Evolutionary conservation across 2,888 invertebrate species (phyloP).

Genomic region (Spialia ferax): DNA sequence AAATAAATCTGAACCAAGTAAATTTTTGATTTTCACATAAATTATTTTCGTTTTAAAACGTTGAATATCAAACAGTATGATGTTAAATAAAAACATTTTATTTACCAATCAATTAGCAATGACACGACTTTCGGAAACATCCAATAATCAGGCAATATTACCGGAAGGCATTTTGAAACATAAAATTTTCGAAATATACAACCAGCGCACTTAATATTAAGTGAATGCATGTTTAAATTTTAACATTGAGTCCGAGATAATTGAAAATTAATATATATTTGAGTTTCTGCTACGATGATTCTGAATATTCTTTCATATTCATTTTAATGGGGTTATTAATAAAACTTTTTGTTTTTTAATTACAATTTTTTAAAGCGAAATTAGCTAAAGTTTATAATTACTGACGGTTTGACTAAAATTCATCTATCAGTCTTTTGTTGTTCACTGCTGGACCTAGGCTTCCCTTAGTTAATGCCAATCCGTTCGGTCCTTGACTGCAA

Average conservation of each 20-base stretch:
- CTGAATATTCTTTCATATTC: no score
- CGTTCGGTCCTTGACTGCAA: no score
- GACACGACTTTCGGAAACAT: neutral
- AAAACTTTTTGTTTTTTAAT: neutral
- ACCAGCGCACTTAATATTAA: neutral
- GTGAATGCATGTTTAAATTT: conserved; percentile 8
- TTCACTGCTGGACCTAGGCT: no score
- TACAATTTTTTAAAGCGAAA: no score
- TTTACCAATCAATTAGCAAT: conserved; percentile 13
- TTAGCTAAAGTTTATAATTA: no score
- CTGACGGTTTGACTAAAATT: no score
- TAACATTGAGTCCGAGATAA: neutral
- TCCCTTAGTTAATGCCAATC: no score
- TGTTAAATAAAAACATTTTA: neutral
- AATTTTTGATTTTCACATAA: neutral
- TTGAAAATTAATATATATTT: conserved; percentile 2
- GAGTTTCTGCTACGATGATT: neutral
- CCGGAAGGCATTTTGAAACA: conserved; percentile 14
- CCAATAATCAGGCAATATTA: conserved; percentile 10
- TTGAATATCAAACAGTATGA: neutral
- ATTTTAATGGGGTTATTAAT: neutral
- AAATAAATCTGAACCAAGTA: no score
- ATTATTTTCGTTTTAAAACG: neutral
- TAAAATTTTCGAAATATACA: conserved; percentile 7
- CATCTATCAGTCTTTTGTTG: no score